These are phyloP conservation scores for Aramus guarauna DNA, from an alignment of 2,113 vertebrate genomes.

Conservation along the genomic window DNA sequence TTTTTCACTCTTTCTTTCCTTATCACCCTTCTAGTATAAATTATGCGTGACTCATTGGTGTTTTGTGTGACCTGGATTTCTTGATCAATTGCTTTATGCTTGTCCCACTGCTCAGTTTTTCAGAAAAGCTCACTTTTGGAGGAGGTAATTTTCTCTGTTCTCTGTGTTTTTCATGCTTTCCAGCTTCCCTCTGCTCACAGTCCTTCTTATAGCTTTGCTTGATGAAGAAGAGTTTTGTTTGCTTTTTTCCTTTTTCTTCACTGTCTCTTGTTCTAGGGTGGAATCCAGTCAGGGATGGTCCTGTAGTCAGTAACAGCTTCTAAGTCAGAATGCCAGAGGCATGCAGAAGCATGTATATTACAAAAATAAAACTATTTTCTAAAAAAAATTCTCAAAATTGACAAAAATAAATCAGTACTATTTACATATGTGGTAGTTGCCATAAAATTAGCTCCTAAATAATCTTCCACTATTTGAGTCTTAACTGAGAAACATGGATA, in stretches of 20 bases:
- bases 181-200: background rate
- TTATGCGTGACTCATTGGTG: background rate
- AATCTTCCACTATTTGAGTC: background rate
- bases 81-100: background rate
- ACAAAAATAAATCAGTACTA: background rate
- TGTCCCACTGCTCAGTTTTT: background rate
- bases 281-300: background rate
- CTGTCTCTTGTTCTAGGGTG: background rate
- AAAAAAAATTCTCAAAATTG: background rate
- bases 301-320: background rate
- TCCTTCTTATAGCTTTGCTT: background rate
- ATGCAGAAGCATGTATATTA: background rate
- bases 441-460: background rate
- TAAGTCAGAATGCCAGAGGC: background rate
- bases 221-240: background rate
- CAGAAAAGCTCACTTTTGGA: background rate
- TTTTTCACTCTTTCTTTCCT: background rate
- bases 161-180: background rate
- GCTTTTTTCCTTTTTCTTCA: background rate
- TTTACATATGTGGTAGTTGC: background rate
- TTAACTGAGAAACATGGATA: background rate
- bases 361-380: background rate
- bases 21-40: background rate
- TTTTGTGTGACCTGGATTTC: background rate
- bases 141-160: background rate